Base-by-base conservation (phyloP, 2,888 invertebrate genomes). In the Cantharis rufa region DNA sequence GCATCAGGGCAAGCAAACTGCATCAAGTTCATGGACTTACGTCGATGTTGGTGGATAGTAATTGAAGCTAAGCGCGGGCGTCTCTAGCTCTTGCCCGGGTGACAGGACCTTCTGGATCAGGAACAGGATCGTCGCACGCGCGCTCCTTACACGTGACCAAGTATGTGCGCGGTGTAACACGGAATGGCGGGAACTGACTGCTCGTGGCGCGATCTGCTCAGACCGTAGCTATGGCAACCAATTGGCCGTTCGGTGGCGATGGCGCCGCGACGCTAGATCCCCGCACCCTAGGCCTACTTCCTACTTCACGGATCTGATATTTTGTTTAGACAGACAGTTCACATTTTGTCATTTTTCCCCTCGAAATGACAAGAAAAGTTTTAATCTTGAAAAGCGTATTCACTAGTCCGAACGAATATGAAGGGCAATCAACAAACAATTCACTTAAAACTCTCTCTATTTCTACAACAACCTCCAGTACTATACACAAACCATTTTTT, bases 111-210 rank as follows among this genome's bases (percentile, higher is more conserved):
- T 80, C 78, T 80, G 84, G 79, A 77, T 79, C 82, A 82, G 83
- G 83, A 83, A 83, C 83, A 83, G 84, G 84, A 84, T 85, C 85
- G 86, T 85, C 86, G 86, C 85, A 85, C 86, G 86, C 85, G 84
- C 84, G 83, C 81, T 82, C 81, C 79, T 82, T 85, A 83, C 86
- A 86, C 86, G 85, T 85, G 86, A 86, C 85, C 84, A 84, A 88
- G 88, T 88, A 87, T 87, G 85, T 86, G 86, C 88, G 88, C 88
- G 87, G 85, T 87, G 86, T 86, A 81, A 85, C 86, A 86, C 87
- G 85, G 86, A 86, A 86, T 87, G 87, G 87, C 87, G 87, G 87
- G 87, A 87, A 87, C 85, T 81, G 81, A 80, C 81, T 81, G 82
- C 81, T 81, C 82, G 83, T 77, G 80, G 82, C 81, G 82, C 83